Base-by-base conservation (phyloP, 2,113 vertebrate genomes). In the Vimba vimba region DNA sequence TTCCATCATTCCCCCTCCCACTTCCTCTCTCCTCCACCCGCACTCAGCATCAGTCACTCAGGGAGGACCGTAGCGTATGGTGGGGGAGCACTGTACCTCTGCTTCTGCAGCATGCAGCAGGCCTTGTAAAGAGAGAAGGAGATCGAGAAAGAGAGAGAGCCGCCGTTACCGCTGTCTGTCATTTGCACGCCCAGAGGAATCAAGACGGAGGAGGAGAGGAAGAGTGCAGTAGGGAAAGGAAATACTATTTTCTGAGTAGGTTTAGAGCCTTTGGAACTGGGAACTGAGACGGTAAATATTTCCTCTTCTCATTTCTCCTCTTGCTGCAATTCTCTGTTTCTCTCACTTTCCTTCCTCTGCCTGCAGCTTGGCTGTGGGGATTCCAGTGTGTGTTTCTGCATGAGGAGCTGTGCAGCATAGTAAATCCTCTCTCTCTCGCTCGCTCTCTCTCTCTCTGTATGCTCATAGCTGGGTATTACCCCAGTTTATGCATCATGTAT, bases 181-280 rank as follows among this genome's bases (percentile, higher is more conserved):
- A 86, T 90, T 89, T 89, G 83, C 86, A 90, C 81, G 81, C 84
- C 82, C 84, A 89, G 86, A 87, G 86, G 78, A 86, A 84, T 59
- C 64, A 71, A 78, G 50, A 62, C 60, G 19, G 55, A 79, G 82
- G 15, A 50, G 76, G 50, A 83, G 36, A 52, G 73, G 43, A 39
- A 73, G n/a, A 82, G 27, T 55, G 11, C 50, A 73, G n/a, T 68
- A 79, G 43, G 80, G 62, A 68, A 73, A 62, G 62, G 39, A 79
- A 82, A 59, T 33, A 57, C 36, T 74, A 75, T 83, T 78, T 76
- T 83, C 47, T 78, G 69, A 85, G 39, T 30, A 57, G 74, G 21
- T 66, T 36, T 77, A 82, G 13, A 36, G 33, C 81, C 43, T 86
- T 85, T 83, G 68, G 57, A 87, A 25, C 76, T 62, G 60, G 39